Conservation (phyloP, 2,797 vertebrate species). For the Dallia pectoralis region DNA sequence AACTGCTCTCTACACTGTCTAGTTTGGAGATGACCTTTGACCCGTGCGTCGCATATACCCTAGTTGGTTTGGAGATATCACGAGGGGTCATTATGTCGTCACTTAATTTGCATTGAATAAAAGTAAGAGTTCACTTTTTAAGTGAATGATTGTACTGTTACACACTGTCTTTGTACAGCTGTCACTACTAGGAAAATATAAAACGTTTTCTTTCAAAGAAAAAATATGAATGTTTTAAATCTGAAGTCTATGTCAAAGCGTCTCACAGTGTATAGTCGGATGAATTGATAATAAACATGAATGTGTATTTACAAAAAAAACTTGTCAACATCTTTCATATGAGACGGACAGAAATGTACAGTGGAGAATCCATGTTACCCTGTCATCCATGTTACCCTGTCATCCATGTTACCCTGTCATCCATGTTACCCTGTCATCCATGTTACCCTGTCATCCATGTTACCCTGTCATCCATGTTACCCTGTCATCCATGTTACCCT, state of each 20-base stretch:
- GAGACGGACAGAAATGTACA: too few relatives aligned
- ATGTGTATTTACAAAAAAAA: conserved; percentile 77
- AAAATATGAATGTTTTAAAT: conserved; percentile 80
- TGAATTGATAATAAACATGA: conserved; percentile 79
- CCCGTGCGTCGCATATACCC: not conserved
- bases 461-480: not conserved
- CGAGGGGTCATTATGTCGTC: conserved; percentile 79
- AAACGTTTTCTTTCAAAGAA: conserved; percentile 71
- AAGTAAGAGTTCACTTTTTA: conserved; percentile 78
- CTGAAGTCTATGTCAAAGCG: conserved; percentile 73
- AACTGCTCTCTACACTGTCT: too few relatives aligned
- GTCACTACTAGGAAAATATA: conserved; percentile 69
- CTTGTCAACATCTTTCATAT: too few relatives aligned
- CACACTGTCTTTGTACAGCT: conserved; percentile 82
- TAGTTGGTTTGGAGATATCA: conserved; percentile 50
- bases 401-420: too few relatives aligned
- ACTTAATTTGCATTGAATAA: conserved; percentile 78
- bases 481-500: too few relatives aligned
- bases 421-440: not conserved
- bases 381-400: too few relatives aligned
- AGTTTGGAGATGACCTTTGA: not conserved
- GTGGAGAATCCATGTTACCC: too few relatives aligned
- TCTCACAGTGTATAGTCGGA: conserved; percentile 70
- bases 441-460: not conserved
- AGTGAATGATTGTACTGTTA: conserved; percentile 80